A percentile compares a stretch with the other conserved stretches of the same genome.
Evolutionary conservation across 92 coral and sea anemone species (phyloP).

Genomic region (Porites lobata): DNA sequence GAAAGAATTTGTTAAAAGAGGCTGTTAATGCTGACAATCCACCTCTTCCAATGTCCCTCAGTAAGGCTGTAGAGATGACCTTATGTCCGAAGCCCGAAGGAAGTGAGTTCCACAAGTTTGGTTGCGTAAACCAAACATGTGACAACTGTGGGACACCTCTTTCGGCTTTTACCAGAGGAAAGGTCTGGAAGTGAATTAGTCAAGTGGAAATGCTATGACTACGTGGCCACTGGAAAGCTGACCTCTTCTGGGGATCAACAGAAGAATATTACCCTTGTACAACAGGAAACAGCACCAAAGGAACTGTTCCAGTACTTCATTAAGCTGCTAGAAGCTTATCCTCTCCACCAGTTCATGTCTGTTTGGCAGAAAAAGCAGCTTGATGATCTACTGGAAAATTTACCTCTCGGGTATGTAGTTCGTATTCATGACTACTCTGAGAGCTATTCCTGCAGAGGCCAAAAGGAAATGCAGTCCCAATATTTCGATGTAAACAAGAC

Average conservation of each 20-base stretch:
- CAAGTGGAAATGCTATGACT: constrained; percentile 55
- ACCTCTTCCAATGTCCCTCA: constrained; percentile 16
- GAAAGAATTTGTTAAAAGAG: constrained; percentile 24
- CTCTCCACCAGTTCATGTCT: constrained; percentile 56
- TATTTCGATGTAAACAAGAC: constrained; percentile 48
- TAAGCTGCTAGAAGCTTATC: constrained; percentile 40
- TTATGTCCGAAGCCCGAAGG: constrained; percentile 57
- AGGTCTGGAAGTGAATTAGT: constrained; percentile 12
- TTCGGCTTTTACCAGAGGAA: constrained; percentile 41
- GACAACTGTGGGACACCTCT: constrained; percentile 46
- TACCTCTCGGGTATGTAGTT: constrained; percentile 29
- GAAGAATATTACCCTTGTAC: constrained; percentile 48
- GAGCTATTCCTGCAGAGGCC: constrained; percentile 48
- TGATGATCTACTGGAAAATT: constrained; percentile 34
- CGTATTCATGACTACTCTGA: constrained; percentile 39
- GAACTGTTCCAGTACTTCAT: constrained; percentile 57
- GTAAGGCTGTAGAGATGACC: constrained; percentile 43
- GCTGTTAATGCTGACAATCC: not conserved
- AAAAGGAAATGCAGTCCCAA: constrained; percentile 47
- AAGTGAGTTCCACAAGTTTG: constrained; percentile 37
- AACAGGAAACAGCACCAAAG: constrained; percentile 46
- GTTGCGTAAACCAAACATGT: constrained; percentile 45
- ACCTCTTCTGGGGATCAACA: constrained; percentile 47
- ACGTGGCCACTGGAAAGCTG: constrained; percentile 41
- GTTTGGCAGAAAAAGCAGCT: not conserved